Evolutionary conservation across 2,888 invertebrate species (phyloP).

Genomic region (Monochamus alternatus): DNA sequence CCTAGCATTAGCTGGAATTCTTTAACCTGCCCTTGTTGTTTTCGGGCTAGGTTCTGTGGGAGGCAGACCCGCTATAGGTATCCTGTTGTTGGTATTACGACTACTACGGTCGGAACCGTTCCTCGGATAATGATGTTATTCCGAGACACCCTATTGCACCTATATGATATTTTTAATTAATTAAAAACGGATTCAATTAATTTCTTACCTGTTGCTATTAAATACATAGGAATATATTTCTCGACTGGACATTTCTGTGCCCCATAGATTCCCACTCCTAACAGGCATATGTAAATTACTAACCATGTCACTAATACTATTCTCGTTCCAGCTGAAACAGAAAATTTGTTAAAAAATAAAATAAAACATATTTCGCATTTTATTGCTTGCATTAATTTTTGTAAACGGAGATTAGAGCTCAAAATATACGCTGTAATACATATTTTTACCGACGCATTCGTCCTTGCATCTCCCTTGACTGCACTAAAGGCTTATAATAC

Average conservation of each 20-base stretch:
- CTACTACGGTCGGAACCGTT: too few relatives aligned
- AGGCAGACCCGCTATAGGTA: too few relatives aligned
- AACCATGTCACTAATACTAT: slow-evolving; percentile 58
- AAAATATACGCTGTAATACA: slow-evolving; percentile 6
- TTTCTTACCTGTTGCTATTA: slow-evolving; percentile 62
- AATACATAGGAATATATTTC: slow-evolving; percentile 63
- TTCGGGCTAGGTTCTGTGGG: too few relatives aligned
- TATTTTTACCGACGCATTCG: not conserved
- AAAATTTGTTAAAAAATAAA: too few relatives aligned
- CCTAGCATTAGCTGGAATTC: too few relatives aligned
- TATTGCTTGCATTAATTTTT: not conserved
- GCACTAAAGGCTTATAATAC: not conserved
- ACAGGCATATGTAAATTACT: slow-evolving; percentile 59
- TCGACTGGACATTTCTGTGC: slow-evolving; percentile 63
- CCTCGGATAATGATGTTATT: too few relatives aligned
- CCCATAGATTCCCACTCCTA: slow-evolving; percentile 61
- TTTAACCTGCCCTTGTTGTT: too few relatives aligned
- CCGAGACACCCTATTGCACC: too few relatives aligned
- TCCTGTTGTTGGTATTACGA: too few relatives aligned
- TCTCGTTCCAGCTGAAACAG: slow-evolving; percentile 61
- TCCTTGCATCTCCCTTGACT: not conserved
- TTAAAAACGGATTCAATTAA: not conserved
- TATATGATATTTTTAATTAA: not conserved
- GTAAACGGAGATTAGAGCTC: not conserved
- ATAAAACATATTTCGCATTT: too few relatives aligned